Conservation (phyloP, 2,113 vertebrate species). For the Forbesichthys agassizii region DNA sequence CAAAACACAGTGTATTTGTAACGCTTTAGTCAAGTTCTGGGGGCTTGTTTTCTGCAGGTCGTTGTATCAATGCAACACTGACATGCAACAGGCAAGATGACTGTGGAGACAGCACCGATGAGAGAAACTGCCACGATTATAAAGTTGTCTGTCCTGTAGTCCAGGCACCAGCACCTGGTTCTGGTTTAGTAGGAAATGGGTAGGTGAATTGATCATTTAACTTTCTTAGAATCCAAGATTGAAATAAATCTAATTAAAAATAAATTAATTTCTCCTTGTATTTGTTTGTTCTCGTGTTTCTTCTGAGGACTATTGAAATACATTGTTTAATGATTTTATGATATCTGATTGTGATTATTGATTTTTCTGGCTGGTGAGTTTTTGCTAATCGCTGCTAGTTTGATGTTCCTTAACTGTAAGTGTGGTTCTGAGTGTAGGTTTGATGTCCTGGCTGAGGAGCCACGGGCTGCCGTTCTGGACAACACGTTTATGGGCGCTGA, state of each 20-base stretch:
- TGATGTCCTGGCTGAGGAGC: conserved; percentile 81
- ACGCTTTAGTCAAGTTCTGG: too few relatives aligned
- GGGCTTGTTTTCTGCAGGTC: conserved; percentile 71
- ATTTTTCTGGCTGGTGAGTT: too few relatives aligned
- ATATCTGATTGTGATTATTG: background rate
- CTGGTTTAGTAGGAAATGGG: conserved; percentile 82
- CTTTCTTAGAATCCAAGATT: background rate
- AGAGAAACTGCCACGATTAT: conserved; percentile 77
- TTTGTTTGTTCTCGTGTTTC: too few relatives aligned
- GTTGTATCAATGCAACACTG: conserved; percentile 82
- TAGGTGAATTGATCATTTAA: conserved; percentile 60
- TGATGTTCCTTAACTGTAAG: background rate
- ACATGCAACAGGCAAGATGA: conserved; percentile 91
- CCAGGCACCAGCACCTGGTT: conserved; percentile 75
- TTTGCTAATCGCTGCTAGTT: too few relatives aligned
- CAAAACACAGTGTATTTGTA: too few relatives aligned
- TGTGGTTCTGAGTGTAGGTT: conserved; percentile 71
- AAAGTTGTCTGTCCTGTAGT: conserved; percentile 68
- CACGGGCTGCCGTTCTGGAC: conserved; percentile 81
- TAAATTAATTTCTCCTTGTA: too few relatives aligned
- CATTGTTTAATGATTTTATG: background rate
- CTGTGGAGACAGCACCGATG: conserved; percentile 91
- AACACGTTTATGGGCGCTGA: conserved; percentile 84
- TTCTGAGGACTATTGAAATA: background rate
- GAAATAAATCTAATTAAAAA: too few relatives aligned